A percentile compares a stretch with the other conserved stretches of the same genome.
phyloP scores from a whole-genome alignment of 2,797 vertebrate species.

The Manis javanica region DNA sequence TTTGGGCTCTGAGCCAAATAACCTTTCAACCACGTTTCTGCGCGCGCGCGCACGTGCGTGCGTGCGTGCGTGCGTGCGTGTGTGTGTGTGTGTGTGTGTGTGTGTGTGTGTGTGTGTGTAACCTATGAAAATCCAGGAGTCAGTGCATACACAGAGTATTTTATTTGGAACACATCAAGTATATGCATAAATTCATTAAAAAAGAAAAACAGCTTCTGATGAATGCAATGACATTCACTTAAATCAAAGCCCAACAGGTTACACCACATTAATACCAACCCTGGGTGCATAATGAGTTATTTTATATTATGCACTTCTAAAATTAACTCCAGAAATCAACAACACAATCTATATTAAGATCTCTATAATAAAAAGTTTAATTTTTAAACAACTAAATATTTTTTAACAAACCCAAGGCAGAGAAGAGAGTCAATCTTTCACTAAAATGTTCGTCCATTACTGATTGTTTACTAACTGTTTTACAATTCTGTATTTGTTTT shows the following conservation, averaged over 20 bases:
- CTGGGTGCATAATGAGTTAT: slow-evolving; percentile 65
- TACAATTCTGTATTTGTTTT: neutral
- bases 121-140: slow-evolving; percentile 51
- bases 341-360: slow-evolving; percentile 61
- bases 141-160: slow-evolving; percentile 50
- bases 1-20: neutral
- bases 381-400: slow-evolving; percentile 62
- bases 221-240: slow-evolving; percentile 76
- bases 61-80: too few species aligned
- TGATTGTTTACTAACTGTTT: slow-evolving; percentile 36
- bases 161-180: slow-evolving; percentile 61
- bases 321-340: slow-evolving; percentile 69
- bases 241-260: slow-evolving; percentile 74
- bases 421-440: slow-evolving; percentile 18
- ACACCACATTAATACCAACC: slow-evolving; percentile 59
- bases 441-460: slow-evolving; percentile 23
- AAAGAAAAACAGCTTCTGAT: slow-evolving; percentile 75
- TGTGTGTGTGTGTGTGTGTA: neutral
- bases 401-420: slow-evolving; percentile 48
- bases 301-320: slow-evolving; percentile 64
- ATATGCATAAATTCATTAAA: slow-evolving; percentile 72
- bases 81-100: too few species aligned
- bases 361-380: slow-evolving; percentile 55
- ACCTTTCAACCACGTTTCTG: slow-evolving; percentile 49
- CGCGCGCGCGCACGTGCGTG: too few species aligned